Evolutionary conservation across 2,888 invertebrate species (phyloP).

Genomic region (Trichogramma evanescens): DNA sequence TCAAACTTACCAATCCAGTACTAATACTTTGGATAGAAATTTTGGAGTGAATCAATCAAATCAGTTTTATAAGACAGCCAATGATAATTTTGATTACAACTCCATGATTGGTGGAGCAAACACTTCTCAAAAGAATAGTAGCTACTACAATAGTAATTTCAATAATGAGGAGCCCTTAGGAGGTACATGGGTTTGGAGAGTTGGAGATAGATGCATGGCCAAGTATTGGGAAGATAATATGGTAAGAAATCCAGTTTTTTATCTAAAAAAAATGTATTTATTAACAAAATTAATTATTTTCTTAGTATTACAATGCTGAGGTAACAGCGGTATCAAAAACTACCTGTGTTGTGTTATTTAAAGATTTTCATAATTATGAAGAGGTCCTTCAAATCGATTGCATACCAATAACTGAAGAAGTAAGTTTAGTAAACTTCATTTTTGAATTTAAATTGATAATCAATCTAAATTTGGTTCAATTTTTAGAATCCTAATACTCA

Average conservation of each 20-base stretch:
- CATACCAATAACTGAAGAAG: slow-evolving; percentile 54
- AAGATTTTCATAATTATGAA: slow-evolving; percentile 84
- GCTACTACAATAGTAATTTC: slow-evolving; percentile 27
- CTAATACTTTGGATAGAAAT: slow-evolving; percentile 21
- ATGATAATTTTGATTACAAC: slow-evolving; percentile 24
- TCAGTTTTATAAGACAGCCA: slow-evolving; percentile 24
- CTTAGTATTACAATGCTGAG: slow-evolving; percentile 75
- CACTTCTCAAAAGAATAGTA: slow-evolving; percentile 28
- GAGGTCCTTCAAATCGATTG: slow-evolving; percentile 80
- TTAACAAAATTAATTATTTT: slow-evolving; percentile 21
- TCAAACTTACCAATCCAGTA: slow-evolving; percentile 10
- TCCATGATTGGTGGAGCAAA: slow-evolving; percentile 19
- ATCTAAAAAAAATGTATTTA: slow-evolving; percentile 9
- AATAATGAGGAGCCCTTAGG: slow-evolving; percentile 30
- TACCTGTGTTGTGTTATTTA: slow-evolving; percentile 79
- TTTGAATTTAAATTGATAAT: background rate
- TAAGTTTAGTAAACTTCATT: slow-evolving; percentile 1
- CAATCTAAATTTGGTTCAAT: background rate
- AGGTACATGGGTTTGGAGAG: slow-evolving; percentile 57
- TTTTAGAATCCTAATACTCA: slow-evolving; percentile 22
- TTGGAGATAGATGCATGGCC: slow-evolving; percentile 78
- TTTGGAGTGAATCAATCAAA: slow-evolving; percentile 32
- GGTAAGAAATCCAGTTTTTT: slow-evolving; percentile 49
- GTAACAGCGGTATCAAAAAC: slow-evolving; percentile 74
- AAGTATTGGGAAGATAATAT: slow-evolving; percentile 90